Conservation (phyloP, 2,888 invertebrate species). For the Rambutsinella grinnellia region DNA sequence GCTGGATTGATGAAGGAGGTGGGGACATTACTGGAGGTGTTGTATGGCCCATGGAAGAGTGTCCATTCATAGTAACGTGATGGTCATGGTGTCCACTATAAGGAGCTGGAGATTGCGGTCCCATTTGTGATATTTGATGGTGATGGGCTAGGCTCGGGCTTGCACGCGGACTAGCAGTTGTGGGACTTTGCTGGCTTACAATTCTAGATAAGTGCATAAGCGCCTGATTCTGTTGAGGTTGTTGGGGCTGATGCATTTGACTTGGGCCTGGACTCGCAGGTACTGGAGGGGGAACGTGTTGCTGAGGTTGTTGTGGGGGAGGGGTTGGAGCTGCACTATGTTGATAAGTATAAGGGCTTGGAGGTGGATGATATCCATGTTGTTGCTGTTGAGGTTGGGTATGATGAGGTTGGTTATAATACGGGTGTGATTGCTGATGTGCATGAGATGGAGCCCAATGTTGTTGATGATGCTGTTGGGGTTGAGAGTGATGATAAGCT, state of each 20-base stretch:
- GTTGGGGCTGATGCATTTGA: constrained; percentile 37
- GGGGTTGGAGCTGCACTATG: constrained; percentile 36
- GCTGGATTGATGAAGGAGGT: constrained; percentile 18
- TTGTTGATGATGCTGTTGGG: constrained; percentile 38
- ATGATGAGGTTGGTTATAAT: constrained; percentile 40
- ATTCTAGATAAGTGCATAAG: constrained; percentile 62
- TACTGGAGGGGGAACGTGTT: constrained; percentile 34
- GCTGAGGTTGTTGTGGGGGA: constrained; percentile 38
- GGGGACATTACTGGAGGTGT: constrained; percentile 46
- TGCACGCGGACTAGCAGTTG: constrained; percentile 48
- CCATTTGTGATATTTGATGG: constrained; percentile 28
- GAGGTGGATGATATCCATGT: constrained; percentile 41
- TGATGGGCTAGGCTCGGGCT: constrained; percentile 36
- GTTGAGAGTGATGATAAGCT: constrained; percentile 22
- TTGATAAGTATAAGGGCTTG: constrained; percentile 39
- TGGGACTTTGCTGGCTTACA: constrained; percentile 57
- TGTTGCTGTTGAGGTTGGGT: constrained; percentile 28
- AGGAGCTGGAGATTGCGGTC: constrained; percentile 16
- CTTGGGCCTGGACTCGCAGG: constrained; percentile 32
- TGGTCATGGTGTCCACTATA: constrained; percentile 27
- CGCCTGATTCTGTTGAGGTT: constrained; percentile 33
- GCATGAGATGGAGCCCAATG: constrained; percentile 21
- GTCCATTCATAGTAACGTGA: constrained; percentile 33
- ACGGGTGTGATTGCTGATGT: constrained; percentile 52
- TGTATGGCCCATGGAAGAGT: constrained; percentile 14